A percentile compares a stretch with the other conserved stretches of the same genome.
phyloP scores from a whole-genome alignment of 1,140 invertebrate genomes.

The Reticulitermes speratus region DNA sequence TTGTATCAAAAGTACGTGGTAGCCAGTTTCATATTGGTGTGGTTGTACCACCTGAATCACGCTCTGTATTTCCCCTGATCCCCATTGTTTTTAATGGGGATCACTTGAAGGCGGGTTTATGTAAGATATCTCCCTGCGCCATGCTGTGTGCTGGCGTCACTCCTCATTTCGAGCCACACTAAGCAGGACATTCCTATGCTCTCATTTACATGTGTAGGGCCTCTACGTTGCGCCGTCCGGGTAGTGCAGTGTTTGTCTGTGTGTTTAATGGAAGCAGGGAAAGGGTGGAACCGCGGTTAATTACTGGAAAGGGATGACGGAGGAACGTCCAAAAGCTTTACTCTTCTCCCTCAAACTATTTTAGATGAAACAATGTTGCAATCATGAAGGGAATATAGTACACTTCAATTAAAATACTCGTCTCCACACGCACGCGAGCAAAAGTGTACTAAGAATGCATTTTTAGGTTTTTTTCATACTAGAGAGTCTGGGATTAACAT shows the following conservation, averaged over 20 bases:
- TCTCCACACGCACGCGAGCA: too few species aligned
- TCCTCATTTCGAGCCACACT: neutral
- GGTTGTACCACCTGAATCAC: neutral
- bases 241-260: neutral
- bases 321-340: neutral
- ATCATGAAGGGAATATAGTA: neutral
- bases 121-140: neutral
- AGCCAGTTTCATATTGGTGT: neutral
- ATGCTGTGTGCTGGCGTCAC: neutral
- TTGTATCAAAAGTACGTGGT: neutral
- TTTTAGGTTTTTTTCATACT: too few species aligned
- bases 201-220: neutral
- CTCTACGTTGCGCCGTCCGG: neutral
- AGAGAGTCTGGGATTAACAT: too few species aligned
- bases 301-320: neutral
- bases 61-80: neutral
- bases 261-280: neutral
- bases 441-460: too few species aligned
- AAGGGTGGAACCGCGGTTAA: neutral
- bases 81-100: conserved; percentile 4
- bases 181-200: conserved; percentile 9
- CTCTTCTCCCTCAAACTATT: conserved; percentile 9
- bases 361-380: neutral
- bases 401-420: too few species aligned
- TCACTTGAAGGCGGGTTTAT: neutral